Conservation (phyloP, 2,113 vertebrate species). For the Podarcis cretensis region DNA sequence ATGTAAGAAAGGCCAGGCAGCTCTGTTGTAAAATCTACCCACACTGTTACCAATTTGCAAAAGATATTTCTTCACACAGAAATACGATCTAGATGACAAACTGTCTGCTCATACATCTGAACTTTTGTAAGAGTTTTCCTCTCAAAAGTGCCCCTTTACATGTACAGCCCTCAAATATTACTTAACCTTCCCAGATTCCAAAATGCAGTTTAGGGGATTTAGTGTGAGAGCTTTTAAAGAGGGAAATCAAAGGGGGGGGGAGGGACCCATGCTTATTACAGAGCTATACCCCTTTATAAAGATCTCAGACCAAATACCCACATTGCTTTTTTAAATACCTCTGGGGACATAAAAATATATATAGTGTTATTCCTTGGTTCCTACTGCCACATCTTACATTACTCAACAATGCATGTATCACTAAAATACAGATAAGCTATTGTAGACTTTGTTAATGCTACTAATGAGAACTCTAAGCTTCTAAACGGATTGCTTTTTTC, state of each 20-base stretch:
- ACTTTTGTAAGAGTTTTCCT: not conserved
- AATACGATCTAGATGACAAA: not conserved
- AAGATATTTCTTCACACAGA: not conserved
- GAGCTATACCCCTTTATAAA: not conserved
- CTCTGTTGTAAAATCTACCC: not conserved
- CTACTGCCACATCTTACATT: not conserved
- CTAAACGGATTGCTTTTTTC: not conserved
- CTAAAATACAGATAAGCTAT: not conserved
- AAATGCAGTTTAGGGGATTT: not conserved
- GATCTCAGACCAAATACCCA: not conserved
- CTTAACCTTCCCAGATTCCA: not conserved
- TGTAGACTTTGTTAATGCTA: not conserved
- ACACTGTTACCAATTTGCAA: not conserved
- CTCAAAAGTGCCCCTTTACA: not conserved
- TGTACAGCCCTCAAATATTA: not conserved
- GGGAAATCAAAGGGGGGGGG: not conserved
- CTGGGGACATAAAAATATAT: accelerated
- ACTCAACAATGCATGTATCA: not conserved
- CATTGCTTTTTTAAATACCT: not conserved
- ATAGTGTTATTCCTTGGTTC: not conserved
- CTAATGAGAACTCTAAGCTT: not conserved
- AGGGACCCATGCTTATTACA: not conserved
- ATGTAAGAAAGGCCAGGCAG: not conserved
- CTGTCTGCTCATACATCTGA: not conserved
- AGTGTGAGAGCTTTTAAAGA: not conserved